These are phyloP conservation scores for Achlya flavicornis DNA, from an alignment of 2,888 invertebrate species.

Conservation along the genomic window DNA sequence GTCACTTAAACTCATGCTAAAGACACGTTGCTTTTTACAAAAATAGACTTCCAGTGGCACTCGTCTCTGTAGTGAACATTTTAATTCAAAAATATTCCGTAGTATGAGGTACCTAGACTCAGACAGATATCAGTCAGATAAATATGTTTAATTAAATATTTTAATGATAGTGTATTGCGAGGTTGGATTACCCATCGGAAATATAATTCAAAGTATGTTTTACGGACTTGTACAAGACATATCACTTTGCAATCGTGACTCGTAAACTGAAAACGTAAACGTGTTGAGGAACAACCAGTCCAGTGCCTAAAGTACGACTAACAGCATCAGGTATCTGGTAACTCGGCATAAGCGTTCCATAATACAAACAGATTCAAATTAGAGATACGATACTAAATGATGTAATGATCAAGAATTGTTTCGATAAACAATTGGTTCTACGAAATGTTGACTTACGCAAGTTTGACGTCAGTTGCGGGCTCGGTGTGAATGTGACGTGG, in stretches of 20 bases:
- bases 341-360: conserved; percentile 7
- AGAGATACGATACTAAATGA: conserved; percentile 27
- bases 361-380: conserved; percentile 6
- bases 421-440: conserved; percentile 46
- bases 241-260: neutral
- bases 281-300: conserved; percentile 2
- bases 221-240: neutral
- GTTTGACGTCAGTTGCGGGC: conserved; percentile 53
- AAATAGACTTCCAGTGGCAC: no score
- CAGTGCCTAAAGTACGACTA: neutral
- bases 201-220: neutral
- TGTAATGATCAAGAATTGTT: conserved; percentile 31
- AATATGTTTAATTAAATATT: neutral
- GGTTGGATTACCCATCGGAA: neutral
- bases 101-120: neutral
- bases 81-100: no score
- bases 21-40: neutral
- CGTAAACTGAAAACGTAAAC: conserved; percentile 6
- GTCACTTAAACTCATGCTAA: neutral
- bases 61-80: no score
- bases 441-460: conserved; percentile 49
- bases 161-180: neutral
- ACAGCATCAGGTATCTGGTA: conserved; percentile 1
- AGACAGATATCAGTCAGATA: neutral
- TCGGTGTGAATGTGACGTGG: conserved; percentile 42